Base-by-base conservation (phyloP, 2,113 vertebrate species). In the Pleuronectes platessa region DNA sequence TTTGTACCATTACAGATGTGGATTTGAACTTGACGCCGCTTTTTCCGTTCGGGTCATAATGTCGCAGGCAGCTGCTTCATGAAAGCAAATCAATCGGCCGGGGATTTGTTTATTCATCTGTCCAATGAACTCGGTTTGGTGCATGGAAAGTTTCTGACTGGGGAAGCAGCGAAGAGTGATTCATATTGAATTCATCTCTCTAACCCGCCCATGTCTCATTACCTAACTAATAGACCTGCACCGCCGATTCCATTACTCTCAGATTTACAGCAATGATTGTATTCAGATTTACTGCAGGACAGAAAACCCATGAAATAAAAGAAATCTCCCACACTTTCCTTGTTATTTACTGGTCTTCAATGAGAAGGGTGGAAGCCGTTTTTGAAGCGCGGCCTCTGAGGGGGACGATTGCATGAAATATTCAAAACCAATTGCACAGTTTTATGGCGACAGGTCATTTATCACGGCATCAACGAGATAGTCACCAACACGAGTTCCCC, bases 61-160 rank as follows among this genome's bases (percentile, higher is more conserved):
- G 58, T 58, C 14, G 51, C 64, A 24, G 60, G 58, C 56, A 18
- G 51, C 64, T 21, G 60, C 67, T 24, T 71, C 21, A 26, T 79
- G 76, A 74, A 81, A 84, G 54, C 61, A 82, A 89, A 87, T 88
- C 78, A 84, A 59, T 87, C 63, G 59, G 59, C 40, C 31, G 54
- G 8, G 42, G 42, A 67, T 76, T 76, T 77, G 77, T 85, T 88
- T 79, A 76, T 85, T 65, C 62, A 72, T 77, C 63, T 60, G 49
- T 63, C 54, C 74, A 62, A 80, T 79, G 60, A 78, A 88, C 72
- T 74, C 63, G 40, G 24, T 65, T 17, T 35, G 54, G 53, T 51
- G 47, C 77, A 83, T 63, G 74, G 56, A 80, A 85, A 67, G n/a
- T 56, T 62, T 81, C 71, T 74, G 65, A 74, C 71, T 69, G 23